Base-by-base conservation (phyloP, 2,888 invertebrate genomes). In the Synanthedon formicaeformis region DNA sequence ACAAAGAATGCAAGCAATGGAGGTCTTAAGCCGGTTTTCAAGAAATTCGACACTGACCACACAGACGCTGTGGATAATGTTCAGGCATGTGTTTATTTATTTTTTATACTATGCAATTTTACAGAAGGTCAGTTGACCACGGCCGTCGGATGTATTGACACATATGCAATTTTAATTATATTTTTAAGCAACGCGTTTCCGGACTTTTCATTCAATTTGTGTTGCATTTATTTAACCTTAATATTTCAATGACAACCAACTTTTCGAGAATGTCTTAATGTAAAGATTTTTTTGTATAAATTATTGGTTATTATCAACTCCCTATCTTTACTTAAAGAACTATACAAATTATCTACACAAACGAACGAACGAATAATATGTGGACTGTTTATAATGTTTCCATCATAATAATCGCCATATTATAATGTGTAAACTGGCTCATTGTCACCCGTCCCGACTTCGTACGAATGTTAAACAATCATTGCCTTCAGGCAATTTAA, bases 11-110 rank as follows among this genome's bases (percentile, higher is more conserved):
- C 69, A 6, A 68, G 66, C 55, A 78, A 75, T 54, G 81, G 79
- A 10, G 76, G 75, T 50, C 63, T 84, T 18, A 86, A 85, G 62
- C 86, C 87, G 2, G 86, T 87, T 51, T 86, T 87, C 61, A 82
- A 75, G 67, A 86, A 86, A 60, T 85, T 86, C 55, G 83, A 83
- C 56, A 57, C 68, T 41, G 83, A 79, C 55, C 82, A 82, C 56
- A 57, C 68, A 40, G 82, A 79, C 58, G 58, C 64, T 41, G 69
- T 74, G 59, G 78, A 79, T 54, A 66, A 70, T 56, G 60, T 58
- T 54, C 74, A 86, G 85, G 86, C 81, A 79, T 66, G 78, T 78
- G 60, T 59, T 52, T 40, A 52, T 51, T 52, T 27, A 48, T 14
- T 41, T 55, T 53, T 50, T 50, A 14, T 18, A 16, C 23, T 14